Evolutionary conservation across 2,888 invertebrate genomes (phyloP).

Genomic region (Subacronicta megacephala): DNA sequence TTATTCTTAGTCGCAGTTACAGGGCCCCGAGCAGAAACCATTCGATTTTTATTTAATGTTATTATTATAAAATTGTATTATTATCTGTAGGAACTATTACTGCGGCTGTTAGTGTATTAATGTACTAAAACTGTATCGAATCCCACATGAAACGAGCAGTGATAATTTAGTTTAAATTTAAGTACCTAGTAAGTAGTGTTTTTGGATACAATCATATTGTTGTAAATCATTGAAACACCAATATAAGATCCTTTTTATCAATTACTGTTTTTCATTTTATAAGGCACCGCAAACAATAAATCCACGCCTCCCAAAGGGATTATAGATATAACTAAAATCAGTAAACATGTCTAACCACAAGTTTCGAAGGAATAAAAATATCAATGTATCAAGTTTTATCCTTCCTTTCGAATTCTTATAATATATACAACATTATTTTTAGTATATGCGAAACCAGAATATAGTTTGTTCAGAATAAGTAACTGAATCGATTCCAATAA

Average conservation of each 20-base stretch:
- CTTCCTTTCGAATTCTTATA: too few species aligned
- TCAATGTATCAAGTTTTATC: too few species aligned
- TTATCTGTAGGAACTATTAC: conserved; percentile 57
- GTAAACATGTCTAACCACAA: too few species aligned
- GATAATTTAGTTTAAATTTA: conserved; percentile 79
- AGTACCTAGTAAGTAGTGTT: conserved; percentile 74
- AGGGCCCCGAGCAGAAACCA: conserved; percentile 46
- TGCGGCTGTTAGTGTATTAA: conserved; percentile 57
- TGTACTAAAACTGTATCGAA: conserved; percentile 66
- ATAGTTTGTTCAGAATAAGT: too few species aligned
- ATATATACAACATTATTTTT: too few species aligned
- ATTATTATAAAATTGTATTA: conserved; percentile 52
- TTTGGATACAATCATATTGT: conserved; percentile 83
- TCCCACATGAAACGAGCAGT: conserved; percentile 71
- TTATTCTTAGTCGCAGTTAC: conserved; percentile 61
- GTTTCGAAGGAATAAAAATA: too few species aligned
- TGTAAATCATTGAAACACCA: conserved; percentile 79
- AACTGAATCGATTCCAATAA: too few species aligned
- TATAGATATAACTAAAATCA: too few species aligned
- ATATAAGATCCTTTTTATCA: conserved; percentile 78
- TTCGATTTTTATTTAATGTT: conserved; percentile 36
- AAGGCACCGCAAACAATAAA: too few species aligned
- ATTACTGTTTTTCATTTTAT: conserved; percentile 55
- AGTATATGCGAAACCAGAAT: too few species aligned
- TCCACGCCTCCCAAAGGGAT: too few species aligned